Evolutionary conservation across 2,888 invertebrate genomes (phyloP), one percentile per base, ranked within the genome.

Genomic region (Drosophila barbarae): DNA sequence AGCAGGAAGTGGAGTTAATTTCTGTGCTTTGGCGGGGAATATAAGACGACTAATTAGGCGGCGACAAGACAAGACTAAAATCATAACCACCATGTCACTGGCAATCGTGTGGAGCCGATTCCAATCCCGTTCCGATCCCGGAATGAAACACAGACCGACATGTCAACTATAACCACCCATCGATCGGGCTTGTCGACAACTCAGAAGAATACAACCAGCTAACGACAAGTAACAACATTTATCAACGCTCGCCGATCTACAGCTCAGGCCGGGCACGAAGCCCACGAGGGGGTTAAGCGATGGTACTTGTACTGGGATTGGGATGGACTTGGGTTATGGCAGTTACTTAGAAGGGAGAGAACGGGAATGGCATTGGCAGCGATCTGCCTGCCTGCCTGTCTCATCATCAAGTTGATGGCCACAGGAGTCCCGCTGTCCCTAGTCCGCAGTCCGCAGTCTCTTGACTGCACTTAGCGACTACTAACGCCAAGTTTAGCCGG

Each of bases 141-240:
- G 70, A 51, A 73, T 66, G 72, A 66, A 75, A 76, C 82, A 84
- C 69, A 84, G 73, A 73, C 72, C 83, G 83, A 83, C 77, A 81
- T 85, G 86, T 84, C 85, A 84, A 78, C 84, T 77, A 76, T 80
- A 86, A 86, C 86, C 85, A 85, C 86, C 86, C 85, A 86, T 86
- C 83, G 86, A 85, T 86, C 81, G 83, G 66, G 59, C 54, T 65
- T 64, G 64, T 59, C 61, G 61, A 72, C 67, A 56, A 64, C 59
- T 60, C 59, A 64, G 53, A 69, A 66, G 53, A 67, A 58, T 64
- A 71, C 74, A 79, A 82, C 71, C 73, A 49, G 64, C 72, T 73
- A 53, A 83, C 83, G 85, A 81, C 81, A 81, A 81, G 81, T 81
- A 85, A 81, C 81, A 81, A 81, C 78, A 76, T 79, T 86, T 86